phyloP scores from a whole-genome alignment of 2,888 invertebrate species.

The Emmelina monodactyla region DNA sequence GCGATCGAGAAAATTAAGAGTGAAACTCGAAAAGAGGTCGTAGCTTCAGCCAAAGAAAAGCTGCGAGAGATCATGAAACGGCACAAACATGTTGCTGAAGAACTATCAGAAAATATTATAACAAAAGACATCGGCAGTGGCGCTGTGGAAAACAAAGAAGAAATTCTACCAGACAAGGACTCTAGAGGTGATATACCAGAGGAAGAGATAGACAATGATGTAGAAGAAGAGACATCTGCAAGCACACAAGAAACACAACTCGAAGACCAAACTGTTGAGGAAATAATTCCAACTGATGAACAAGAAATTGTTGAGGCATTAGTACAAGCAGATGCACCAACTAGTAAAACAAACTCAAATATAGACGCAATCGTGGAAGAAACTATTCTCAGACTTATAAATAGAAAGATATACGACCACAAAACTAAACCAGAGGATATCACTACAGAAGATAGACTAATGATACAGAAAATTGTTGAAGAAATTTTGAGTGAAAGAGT shows the following conservation, averaged over 20 bases:
- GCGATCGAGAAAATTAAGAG: conserved; percentile 54
- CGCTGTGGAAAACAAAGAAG: conserved; percentile 16
- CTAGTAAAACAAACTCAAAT: conserved; percentile 34
- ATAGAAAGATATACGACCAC: conserved; percentile 61
- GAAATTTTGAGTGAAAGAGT: conserved; percentile 51
- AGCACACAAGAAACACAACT: neutral
- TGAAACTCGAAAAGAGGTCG: conserved; percentile 53
- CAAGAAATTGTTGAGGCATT: conserved; percentile 13
- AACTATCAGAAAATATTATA: conserved; percentile 31
- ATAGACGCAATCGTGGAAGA: conserved; percentile 57
- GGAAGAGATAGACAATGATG: conserved; percentile 13
- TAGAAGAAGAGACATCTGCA: conserved; percentile 13
- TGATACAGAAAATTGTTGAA: conserved; percentile 57
- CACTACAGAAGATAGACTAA: conserved; percentile 44
- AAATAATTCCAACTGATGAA: conserved; percentile 9
- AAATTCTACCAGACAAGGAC: too few species aligned
- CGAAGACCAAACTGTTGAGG: conserved; percentile 2
- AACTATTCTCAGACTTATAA: conserved; percentile 48
- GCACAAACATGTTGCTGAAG: conserved; percentile 48
- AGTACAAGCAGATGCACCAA: conserved; percentile 17
- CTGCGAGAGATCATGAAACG: conserved; percentile 57
- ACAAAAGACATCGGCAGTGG: conserved; percentile 16
- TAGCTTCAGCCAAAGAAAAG: conserved; percentile 59
- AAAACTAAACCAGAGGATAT: conserved; percentile 59
- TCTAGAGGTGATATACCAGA: conserved; percentile 42